These are phyloP conservation scores for Drosophila neoperkinsi DNA, from an alignment of 2,888 invertebrate genomes.

Conservation along the genomic window DNA sequence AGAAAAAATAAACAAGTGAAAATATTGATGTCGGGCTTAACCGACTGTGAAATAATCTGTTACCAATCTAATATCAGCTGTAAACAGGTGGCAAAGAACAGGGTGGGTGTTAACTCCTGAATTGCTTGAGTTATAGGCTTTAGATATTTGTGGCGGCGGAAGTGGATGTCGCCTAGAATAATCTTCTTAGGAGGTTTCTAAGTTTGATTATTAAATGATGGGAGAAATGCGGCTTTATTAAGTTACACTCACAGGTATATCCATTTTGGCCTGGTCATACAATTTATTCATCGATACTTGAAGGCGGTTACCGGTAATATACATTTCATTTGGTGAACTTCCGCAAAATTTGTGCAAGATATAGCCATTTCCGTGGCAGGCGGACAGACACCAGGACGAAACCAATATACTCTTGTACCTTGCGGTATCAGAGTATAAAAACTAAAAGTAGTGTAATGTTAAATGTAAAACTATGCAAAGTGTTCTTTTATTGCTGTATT, in stretches of 20 bases:
- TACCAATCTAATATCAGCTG: neutral
- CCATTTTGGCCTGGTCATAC: neutral
- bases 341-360: too few relatives aligned
- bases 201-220: neutral
- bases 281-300: too few relatives aligned
- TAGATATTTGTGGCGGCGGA: neutral
- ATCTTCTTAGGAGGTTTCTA: neutral
- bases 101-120: neutral
- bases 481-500: constrained; percentile 26
- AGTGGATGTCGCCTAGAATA: neutral
- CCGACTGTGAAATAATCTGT: neutral
- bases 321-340: too few relatives aligned
- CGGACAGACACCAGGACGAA: neutral
- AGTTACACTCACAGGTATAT: neutral
- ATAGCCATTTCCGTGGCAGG: too few relatives aligned
- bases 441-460: constrained; percentile 32
- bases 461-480: constrained; percentile 41
- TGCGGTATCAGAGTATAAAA: neutral
- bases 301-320: too few relatives aligned
- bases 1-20: neutral
- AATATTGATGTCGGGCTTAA: neutral
- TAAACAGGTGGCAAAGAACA: neutral
- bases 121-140: neutral
- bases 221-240: neutral
- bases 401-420: neutral